These are phyloP conservation scores for Cliona cf. orientalis DNA, from an alignment of 37 sponge, comb jelly and placozoan species.

Conservation along the genomic window DNA sequence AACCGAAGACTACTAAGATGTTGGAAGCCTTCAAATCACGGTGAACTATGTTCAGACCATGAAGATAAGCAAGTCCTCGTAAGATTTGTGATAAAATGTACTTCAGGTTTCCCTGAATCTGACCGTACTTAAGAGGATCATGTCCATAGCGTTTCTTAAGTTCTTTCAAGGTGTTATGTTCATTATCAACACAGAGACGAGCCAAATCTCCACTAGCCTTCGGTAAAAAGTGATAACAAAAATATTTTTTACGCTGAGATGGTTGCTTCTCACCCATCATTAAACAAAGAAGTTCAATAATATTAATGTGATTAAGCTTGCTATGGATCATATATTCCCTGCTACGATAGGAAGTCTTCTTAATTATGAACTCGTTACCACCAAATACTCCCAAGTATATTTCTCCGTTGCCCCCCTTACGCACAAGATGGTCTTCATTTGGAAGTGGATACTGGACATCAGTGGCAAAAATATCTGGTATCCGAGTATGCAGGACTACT, in stretches of 20 bases:
- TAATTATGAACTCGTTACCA: not conserved
- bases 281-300: not conserved
- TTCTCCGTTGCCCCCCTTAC: not conserved
- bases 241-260: not conserved
- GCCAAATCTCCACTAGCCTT: not conserved
- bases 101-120: constrained; percentile 1
- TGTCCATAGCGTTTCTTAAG: not conserved
- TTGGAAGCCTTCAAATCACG: too few species aligned
- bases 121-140: not conserved
- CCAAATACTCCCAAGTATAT: not conserved
- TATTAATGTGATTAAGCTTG: not conserved
- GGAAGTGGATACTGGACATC: not conserved
- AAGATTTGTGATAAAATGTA: not conserved
- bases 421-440: not conserved
- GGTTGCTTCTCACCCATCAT: constrained; percentile 4
- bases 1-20: too few species aligned
- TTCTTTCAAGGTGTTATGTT: not conserved
- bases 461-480: not conserved
- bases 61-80: not conserved
- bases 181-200: not conserved
- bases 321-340: not conserved
- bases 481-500: not conserved
- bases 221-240: not conserved
- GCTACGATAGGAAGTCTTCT: not conserved
- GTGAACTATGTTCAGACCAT: not conserved